These are phyloP conservation scores for Xiphophorus maculatus DNA, from an alignment of 2,113 vertebrate genomes.

Conservation along the genomic window DNA sequence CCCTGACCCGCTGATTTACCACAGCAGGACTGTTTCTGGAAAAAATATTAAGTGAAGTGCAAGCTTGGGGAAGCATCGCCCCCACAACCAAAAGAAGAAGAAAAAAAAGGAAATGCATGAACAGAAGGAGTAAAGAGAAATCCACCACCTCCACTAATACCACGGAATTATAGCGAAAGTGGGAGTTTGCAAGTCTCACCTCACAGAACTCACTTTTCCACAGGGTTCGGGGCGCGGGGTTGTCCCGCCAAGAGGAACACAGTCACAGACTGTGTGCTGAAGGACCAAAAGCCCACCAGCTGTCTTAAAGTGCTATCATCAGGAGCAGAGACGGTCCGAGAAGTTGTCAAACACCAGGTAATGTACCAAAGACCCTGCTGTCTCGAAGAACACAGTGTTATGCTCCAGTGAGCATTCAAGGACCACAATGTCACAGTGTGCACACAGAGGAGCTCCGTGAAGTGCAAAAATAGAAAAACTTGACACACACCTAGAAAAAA, in stretches of 20 bases:
- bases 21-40: slow-evolving; percentile 33
- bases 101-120: slow-evolving; percentile 36
- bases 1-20: slow-evolving; percentile 49
- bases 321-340: slow-evolving; percentile 41
- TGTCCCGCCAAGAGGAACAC: slow-evolving; percentile 22
- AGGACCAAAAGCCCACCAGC: slow-evolving; percentile 30
- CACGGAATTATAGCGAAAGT: not conserved
- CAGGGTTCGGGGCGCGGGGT: not conserved
- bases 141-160: slow-evolving; percentile 22
- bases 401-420: slow-evolving; percentile 48
- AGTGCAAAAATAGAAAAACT: not conserved
- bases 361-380: slow-evolving; percentile 52
- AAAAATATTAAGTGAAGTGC: slow-evolving; percentile 27
- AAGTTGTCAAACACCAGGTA: slow-evolving; percentile 66
- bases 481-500: slow-evolving; percentile 45
- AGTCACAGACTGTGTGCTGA: slow-evolving; percentile 34
- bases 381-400: slow-evolving; percentile 44
- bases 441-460: slow-evolving; percentile 3
- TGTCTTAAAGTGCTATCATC: slow-evolving; percentile 48
- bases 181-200: slow-evolving; percentile 41
- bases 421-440: slow-evolving; percentile 43
- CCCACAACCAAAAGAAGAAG: not conserved
- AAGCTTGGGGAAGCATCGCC: slow-evolving; percentile 22
- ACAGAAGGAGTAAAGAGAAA: slow-evolving; percentile 25
- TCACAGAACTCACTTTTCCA: slow-evolving; percentile 43